Conservation (phyloP, 2,797 vertebrate species). For the Capromys pilorides region DNA sequence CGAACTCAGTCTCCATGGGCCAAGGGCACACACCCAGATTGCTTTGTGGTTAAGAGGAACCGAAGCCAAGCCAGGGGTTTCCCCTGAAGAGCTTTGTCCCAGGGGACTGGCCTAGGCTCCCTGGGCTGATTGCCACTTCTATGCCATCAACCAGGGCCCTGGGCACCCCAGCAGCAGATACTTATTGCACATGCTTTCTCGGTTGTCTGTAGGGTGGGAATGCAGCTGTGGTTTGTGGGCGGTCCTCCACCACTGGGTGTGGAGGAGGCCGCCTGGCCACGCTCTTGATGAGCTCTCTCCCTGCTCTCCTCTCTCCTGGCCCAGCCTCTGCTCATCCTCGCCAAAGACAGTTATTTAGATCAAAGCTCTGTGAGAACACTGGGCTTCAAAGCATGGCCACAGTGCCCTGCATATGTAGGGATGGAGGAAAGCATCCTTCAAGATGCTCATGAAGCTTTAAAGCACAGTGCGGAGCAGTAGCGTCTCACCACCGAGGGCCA, state of each 20-base stretch:
- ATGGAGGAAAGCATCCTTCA: background rate
- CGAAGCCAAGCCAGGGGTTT: background rate
- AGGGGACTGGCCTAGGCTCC: too few relatives aligned
- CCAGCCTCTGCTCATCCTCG: background rate
- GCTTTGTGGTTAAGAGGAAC: constrained; percentile 33
- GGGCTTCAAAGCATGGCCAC: background rate
- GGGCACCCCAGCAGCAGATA: background rate
- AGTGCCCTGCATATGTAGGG: background rate
- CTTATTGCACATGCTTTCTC: background rate
- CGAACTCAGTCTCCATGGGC: background rate
- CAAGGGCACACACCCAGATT: background rate
- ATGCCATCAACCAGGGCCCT: background rate
- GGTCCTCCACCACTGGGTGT: too few relatives aligned
- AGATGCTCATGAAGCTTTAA: too few relatives aligned
- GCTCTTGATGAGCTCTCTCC: background rate
- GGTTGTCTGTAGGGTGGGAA: background rate
- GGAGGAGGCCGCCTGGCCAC: background rate
- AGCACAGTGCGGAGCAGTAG: background rate
- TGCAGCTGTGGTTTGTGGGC: background rate
- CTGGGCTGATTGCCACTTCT: background rate
- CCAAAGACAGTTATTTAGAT: background rate
- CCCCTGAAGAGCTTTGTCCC: background rate
- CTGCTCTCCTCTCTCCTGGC: rapidly evolving
- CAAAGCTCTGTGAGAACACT: background rate
- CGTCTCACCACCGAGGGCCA: background rate